Percentiles rank a stretch among this genome's conserved stretches.
phyloP scores from a whole-genome alignment of 2,888 invertebrate genomes.

The Notodonta ziczac region DNA sequence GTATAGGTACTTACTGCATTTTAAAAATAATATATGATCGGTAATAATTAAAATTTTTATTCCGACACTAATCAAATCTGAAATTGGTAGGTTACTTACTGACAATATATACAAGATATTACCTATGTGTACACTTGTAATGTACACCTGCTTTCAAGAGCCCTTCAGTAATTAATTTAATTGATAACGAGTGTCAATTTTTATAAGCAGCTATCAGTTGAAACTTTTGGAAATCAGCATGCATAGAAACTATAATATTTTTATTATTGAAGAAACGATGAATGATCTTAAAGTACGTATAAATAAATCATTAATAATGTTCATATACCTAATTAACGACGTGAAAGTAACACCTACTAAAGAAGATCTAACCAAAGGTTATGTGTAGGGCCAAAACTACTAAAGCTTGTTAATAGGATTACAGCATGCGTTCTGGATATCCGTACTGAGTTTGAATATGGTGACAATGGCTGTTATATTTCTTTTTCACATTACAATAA shows the following conservation, averaged over 20 bases:
- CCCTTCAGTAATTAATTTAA: no score
- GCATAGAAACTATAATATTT: constrained; percentile 11
- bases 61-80: no score
- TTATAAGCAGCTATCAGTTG: neutral
- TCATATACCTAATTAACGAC: neutral
- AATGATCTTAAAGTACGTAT: constrained; percentile 1
- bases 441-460: constrained; percentile 47
- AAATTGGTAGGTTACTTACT: no score
- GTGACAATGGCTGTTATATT: constrained; percentile 40
- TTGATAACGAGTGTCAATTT: neutral
- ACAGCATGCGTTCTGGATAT: constrained; percentile 46
- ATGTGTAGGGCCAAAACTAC: constrained; percentile 19
- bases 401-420: constrained; percentile 27
- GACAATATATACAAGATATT: no score
- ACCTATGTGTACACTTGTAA: no score
- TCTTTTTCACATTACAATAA: constrained; percentile 12
- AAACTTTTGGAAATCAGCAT: constrained; percentile 5
- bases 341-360: constrained; percentile 4
- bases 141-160: no score
- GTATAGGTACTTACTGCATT: no score
- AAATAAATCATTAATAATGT: neutral
- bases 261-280: neutral
- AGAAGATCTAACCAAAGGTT: neutral
- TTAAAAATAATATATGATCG: no score
- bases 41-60: no score